Percentiles rank a stretch among this genome's conserved stretches.
These are phyloP conservation scores for Rana temporaria DNA, from an alignment of 2,113 vertebrate genomes.

Conservation along the genomic window DNA sequence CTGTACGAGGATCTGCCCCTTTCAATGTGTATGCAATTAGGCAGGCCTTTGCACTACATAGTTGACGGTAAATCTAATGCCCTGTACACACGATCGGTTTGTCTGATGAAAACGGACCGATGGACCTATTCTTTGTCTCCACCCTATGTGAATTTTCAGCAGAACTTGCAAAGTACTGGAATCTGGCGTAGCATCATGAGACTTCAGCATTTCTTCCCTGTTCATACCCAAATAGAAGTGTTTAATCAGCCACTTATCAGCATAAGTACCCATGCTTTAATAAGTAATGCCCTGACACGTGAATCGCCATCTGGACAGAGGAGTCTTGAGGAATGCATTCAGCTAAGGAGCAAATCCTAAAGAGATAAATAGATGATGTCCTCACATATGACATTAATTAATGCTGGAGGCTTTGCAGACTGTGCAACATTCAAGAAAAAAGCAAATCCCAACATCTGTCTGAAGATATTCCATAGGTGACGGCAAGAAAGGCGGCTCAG, in stretches of 20 bases:
- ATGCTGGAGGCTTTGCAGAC: conserved; percentile 52
- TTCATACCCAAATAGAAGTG: too few species aligned
- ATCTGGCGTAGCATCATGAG: too few species aligned
- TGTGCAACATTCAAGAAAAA: conserved; percentile 2
- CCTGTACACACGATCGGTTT: too few species aligned
- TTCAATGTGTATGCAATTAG: too few species aligned
- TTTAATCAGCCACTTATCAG: conserved; percentile 12
- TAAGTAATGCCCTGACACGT: conserved; percentile 32
- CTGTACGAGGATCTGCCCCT: too few species aligned
- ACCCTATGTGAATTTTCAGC: too few species aligned
- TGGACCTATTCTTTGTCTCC: too few species aligned
- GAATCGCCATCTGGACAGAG: conserved; percentile 49
- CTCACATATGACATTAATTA: conserved; percentile 51
- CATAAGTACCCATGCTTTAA: conserved; percentile 26
- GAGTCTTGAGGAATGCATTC: conserved; percentile 51
- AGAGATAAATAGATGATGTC: conserved; percentile 55
- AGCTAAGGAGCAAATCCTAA: conserved; percentile 40
- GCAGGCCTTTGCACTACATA: too few species aligned
- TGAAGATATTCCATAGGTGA: conserved; percentile 36
- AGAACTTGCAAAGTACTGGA: too few species aligned
- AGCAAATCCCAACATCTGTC: conserved; percentile 46
- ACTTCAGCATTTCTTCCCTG: too few species aligned
- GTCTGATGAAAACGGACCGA: too few species aligned
- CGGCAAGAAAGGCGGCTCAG: neutral
- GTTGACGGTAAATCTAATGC: too few species aligned